phyloP scores from a whole-genome alignment of 1,140 invertebrate species.

The Panagrolaimus sp. region DNA sequence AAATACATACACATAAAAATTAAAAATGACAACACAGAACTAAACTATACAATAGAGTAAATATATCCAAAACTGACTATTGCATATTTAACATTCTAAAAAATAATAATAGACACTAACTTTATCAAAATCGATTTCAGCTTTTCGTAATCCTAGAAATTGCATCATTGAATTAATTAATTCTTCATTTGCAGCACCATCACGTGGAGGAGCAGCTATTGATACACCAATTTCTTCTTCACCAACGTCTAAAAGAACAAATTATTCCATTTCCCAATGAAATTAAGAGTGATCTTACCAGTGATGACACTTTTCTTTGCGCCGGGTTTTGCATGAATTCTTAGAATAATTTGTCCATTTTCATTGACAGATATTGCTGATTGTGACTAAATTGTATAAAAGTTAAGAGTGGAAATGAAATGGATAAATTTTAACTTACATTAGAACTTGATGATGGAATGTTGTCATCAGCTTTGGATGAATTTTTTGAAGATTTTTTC shows the following conservation, averaged over 20 bases:
- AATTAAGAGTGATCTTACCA: slow-evolving; percentile 28
- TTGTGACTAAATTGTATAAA: background rate
- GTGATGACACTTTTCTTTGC: slow-evolving; percentile 36
- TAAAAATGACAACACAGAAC: too few species aligned
- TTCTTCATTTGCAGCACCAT: slow-evolving; percentile 37
- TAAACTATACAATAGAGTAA: too few species aligned
- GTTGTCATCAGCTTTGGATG: too few species aligned
- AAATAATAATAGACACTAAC: background rate
- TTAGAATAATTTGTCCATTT: slow-evolving; percentile 29
- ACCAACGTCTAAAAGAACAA: slow-evolving; percentile 24
- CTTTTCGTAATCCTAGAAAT: slow-evolving; percentile 32
- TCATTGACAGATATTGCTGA: slow-evolving; percentile 10
- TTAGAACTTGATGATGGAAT: too few species aligned
- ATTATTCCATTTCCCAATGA: background rate
- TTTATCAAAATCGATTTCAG: slow-evolving; percentile 37
- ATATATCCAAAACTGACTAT: background rate
- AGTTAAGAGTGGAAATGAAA: too few species aligned
- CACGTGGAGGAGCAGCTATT: slow-evolving; percentile 37
- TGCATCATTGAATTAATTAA: slow-evolving; percentile 25
- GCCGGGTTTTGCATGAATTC: slow-evolving; percentile 40
- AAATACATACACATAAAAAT: background rate
- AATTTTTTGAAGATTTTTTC: too few species aligned
- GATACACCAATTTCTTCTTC: slow-evolving; percentile 35
- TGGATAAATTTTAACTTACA: too few species aligned
- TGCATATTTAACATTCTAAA: background rate